Conservation (phyloP, 2,113 vertebrate genomes). For the Nycticryphes semicollaris region DNA sequence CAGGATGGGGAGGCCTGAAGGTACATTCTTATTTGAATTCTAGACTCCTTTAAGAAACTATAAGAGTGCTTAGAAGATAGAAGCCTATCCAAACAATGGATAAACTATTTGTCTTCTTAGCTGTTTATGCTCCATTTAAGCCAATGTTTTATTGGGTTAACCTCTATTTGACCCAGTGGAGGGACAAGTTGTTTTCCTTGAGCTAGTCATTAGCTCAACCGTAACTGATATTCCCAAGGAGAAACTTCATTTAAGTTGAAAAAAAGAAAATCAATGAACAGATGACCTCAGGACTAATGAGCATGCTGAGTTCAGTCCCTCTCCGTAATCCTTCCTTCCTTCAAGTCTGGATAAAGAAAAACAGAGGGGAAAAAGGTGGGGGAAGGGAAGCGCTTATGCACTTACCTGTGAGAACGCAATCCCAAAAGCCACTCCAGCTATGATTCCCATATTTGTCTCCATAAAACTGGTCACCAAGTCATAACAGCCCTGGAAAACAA, state of each 20-base stretch:
- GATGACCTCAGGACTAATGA: slow-evolving; percentile 77
- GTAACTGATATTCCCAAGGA: slow-evolving; percentile 79
- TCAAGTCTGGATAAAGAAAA: slow-evolving; percentile 19
- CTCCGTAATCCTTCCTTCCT: slow-evolving; percentile 58
- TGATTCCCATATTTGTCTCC: slow-evolving; percentile 96
- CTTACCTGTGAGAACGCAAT: slow-evolving; percentile 96
- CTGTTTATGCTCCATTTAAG: slow-evolving; percentile 77
- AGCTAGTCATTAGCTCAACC: slow-evolving; percentile 75
- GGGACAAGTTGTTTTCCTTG: slow-evolving; percentile 71
- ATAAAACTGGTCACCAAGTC: slow-evolving; percentile 94
- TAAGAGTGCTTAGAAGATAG: slow-evolving; percentile 1
- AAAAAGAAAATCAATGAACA: slow-evolving; percentile 81
- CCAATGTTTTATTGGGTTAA: slow-evolving; percentile 75
- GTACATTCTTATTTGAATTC: neutral
- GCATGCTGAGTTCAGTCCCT: slow-evolving; percentile 60
- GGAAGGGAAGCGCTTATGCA: neutral
- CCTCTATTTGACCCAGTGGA: slow-evolving; percentile 76
- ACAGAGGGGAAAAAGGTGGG: neutral
- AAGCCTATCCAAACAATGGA: slow-evolving; percentile 42
- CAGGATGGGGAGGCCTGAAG: neutral
- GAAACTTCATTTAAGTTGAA: slow-evolving; percentile 80
- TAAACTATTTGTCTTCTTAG: slow-evolving; percentile 67
- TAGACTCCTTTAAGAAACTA: slow-evolving; percentile 5
- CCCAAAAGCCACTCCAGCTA: slow-evolving; percentile 95
- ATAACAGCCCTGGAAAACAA: slow-evolving; percentile 88